A percentile compares a stretch with the other conserved stretches of the same genome.
Conservation (phyloP, 2,113 vertebrate genomes). For the Proterorhinus semilunaris region DNA sequence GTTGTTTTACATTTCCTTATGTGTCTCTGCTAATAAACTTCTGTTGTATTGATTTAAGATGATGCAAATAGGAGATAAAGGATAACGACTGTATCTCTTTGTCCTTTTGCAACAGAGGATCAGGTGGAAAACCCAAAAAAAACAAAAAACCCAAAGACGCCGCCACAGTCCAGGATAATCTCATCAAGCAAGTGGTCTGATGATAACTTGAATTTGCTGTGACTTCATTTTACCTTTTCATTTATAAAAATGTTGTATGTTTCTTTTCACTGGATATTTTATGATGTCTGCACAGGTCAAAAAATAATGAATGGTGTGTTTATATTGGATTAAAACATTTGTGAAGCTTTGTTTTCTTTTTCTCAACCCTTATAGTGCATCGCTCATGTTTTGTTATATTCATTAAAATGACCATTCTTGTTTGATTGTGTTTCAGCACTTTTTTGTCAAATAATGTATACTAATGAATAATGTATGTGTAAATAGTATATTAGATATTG, state of each 20-base stretch:
- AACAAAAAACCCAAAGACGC: slow-evolving; percentile 56
- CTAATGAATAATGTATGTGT: too few relatives aligned
- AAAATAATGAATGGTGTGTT: slow-evolving; percentile 2
- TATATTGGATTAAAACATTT: not conserved
- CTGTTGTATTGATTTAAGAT: too few relatives aligned
- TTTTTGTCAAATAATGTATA: too few relatives aligned
- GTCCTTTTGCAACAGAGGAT: slow-evolving; percentile 50
- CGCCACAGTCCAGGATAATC: slow-evolving; percentile 48
- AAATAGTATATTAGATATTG: too few relatives aligned
- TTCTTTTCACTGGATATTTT: slow-evolving; percentile 6
- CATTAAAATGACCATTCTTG: slow-evolving; percentile 21
- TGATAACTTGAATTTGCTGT: not conserved
- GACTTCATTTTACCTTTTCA: not conserved
- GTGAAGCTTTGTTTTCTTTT: slow-evolving; percentile 4
- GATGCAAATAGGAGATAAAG: too few relatives aligned
- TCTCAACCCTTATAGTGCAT: slow-evolving; percentile 4
- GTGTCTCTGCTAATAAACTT: too few relatives aligned
- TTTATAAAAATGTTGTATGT: slow-evolving; percentile 18
- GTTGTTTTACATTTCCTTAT: too few relatives aligned
- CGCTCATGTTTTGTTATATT: slow-evolving; percentile 7
- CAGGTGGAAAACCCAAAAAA: slow-evolving; percentile 40
- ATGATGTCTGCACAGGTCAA: slow-evolving; percentile 39
- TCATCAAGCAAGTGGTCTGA: slow-evolving; percentile 63
- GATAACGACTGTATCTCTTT: not conserved
- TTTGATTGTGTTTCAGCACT: not conserved